Evolutionary conservation across 1,140 invertebrate species (phyloP).

Genomic region (Odontomachus brunneus): DNA sequence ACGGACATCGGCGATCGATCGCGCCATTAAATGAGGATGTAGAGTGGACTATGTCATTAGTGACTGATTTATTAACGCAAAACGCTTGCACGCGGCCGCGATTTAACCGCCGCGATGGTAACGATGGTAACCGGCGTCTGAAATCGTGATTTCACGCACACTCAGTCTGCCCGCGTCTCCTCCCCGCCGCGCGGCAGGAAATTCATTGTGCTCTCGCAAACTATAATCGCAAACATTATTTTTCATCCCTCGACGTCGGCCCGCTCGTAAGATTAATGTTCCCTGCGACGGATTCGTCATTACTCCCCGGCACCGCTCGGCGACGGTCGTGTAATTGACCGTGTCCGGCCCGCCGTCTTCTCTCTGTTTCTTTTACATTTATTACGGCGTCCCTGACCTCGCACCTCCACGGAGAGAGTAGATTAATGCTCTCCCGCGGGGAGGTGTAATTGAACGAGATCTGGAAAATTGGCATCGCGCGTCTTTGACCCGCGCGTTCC

Average conservation of each 20-base stretch:
- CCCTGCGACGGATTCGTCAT: constrained; percentile 45
- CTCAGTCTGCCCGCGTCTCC: no score
- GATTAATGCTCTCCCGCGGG: constrained; percentile 22
- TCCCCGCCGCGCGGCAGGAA: constrained; percentile 3
- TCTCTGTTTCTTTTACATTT: constrained; percentile 43
- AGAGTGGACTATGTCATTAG: constrained; percentile 37
- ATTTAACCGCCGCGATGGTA: constrained; percentile 33
- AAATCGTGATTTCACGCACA: constrained; percentile 33
- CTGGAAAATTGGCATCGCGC: constrained; percentile 11
- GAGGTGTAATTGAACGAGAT: constrained; percentile 32
- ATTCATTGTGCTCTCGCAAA: constrained; percentile 34
- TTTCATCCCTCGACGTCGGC: constrained; percentile 44
- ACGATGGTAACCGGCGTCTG: constrained; percentile 17
- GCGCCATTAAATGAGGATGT: constrained; percentile 32
- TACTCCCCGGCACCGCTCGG: constrained; percentile 11
- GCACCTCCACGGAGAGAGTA: neutral
- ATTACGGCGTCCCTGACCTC: constrained; percentile 42
- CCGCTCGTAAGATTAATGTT: constrained; percentile 40
- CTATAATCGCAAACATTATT: constrained; percentile 49
- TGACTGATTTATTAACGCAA: constrained; percentile 53
- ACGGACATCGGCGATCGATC: constrained; percentile 38
- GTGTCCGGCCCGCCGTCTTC: constrained; percentile 25
- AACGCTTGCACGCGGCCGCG: constrained; percentile 37
- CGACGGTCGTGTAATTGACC: constrained; percentile 44
- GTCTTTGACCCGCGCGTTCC: neutral